Base-by-base conservation (phyloP, 2,888 invertebrate genomes). In the Pammene fasciana region DNA sequence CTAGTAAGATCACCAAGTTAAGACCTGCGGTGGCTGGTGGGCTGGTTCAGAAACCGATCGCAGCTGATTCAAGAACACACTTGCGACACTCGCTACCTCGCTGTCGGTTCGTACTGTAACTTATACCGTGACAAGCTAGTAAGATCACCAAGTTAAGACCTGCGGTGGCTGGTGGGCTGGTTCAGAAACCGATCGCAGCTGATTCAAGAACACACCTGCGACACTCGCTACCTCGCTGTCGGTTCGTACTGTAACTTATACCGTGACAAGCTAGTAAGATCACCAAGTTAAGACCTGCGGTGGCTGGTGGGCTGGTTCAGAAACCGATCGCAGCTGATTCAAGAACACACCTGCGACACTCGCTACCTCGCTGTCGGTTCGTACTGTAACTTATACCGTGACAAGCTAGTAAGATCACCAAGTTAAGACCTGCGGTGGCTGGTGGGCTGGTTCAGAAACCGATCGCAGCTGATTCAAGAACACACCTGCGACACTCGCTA, bases 1-100 rank as follows among this genome's bases (percentile, higher is more conserved):
- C n/a, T n/a, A n/a, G n/a, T n/a, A n/a, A 92, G 78, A 90, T 92
- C 76, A 90, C 88, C 75, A 92, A 92, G 83, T 92, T 92, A 92
- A 60, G 92, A 92, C 74, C 83, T 92, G 7, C 84, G 84, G 74
- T 92, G 92, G 92, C 83, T 92, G 68, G 78, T 86, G 0, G 82
- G 86, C 16, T 92, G 92, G 92, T 92, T 92, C 81, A 84, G 80
- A 73, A 92, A 92, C 79, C 77, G 92, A 6, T 82, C 87, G 0
- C 86, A 88, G 1, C 80, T 92, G 2, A 83, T 92, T 0, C 84
- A 86, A 71, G 90, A 90, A 67, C 92, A 92, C 41, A 86, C 80
- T 75, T 92, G 92, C 72, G 90, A 90, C 66, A 88, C 87, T 0
- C 76, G 88, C 61, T 92, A 92, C 71, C 89, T 75, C 65, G 79